Evolutionary conservation across 2,113 vertebrate species (phyloP).

Genomic region (Myotis brandtii): DNA sequence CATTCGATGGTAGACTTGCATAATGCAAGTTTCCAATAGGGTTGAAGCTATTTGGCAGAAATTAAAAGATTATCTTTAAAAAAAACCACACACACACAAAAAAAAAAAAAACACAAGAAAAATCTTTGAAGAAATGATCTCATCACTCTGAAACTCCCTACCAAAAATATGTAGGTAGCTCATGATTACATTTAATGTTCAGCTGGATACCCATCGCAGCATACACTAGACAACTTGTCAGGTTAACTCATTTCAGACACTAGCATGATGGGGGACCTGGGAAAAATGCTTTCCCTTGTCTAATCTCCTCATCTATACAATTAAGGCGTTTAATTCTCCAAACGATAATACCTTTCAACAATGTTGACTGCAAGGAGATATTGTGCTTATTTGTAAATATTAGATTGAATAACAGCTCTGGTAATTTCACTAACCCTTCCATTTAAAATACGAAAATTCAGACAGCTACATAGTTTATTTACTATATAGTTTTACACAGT

Average conservation of each 20-base stretch:
- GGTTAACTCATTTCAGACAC: background rate
- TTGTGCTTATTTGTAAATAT: background rate
- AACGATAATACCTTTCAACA: background rate
- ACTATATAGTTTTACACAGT: background rate
- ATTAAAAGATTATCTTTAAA: constrained; percentile 57
- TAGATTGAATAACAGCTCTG: background rate
- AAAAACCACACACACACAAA: constrained; percentile 49
- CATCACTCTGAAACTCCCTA: background rate
- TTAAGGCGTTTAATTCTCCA: background rate
- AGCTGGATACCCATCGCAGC: background rate
- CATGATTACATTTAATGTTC: background rate
- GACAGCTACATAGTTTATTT: background rate
- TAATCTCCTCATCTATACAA: constrained; percentile 16
- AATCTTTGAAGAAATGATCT: constrained; percentile 55
- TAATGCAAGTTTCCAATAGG: constrained; percentile 15
- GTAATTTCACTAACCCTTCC: constrained; percentile 8
- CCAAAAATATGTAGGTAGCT: constrained; percentile 7
- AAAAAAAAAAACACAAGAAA: background rate
- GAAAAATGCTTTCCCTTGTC: background rate
- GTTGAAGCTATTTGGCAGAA: constrained; percentile 46
- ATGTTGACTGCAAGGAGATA: background rate
- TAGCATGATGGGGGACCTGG: background rate
- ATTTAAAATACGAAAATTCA: constrained; percentile 2
- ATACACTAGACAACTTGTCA: background rate
- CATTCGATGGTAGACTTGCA: constrained; percentile 49